These are phyloP conservation scores for Marmota monax DNA, from an alignment of 2,113 vertebrate genomes.

Conservation along the genomic window DNA sequence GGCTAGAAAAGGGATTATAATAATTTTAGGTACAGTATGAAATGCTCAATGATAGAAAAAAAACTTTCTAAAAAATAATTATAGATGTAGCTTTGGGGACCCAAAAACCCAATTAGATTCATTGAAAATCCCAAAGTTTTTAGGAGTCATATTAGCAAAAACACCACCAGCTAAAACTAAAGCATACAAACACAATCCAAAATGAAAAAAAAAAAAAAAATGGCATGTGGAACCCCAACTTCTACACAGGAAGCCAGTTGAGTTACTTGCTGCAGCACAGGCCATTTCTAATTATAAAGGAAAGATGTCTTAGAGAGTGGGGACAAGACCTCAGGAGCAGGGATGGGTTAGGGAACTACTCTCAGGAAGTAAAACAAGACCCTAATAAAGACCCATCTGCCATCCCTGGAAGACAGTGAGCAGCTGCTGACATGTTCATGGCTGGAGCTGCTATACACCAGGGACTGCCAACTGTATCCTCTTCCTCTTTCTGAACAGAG, in stretches of 20 bases:
- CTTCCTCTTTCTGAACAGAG: neutral
- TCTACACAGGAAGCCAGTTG: neutral
- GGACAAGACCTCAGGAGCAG: neutral
- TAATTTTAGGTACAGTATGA: neutral
- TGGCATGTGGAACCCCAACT: neutral
- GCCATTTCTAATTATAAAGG: neutral
- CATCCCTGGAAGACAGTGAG: neutral
- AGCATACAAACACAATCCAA: neutral
- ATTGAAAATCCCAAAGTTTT: neutral
- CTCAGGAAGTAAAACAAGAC: neutral
- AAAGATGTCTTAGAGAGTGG: neutral
- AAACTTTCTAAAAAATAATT: constrained; percentile 33
- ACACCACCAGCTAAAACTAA: neutral
- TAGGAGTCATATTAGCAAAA: constrained; percentile 2
- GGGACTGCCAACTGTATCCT: neutral
- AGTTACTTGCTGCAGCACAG: neutral
- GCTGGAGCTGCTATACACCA: neutral
- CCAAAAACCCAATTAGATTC: constrained; percentile 15
- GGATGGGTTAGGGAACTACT: neutral
- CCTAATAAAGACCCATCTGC: neutral
- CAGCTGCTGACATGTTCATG: neutral
- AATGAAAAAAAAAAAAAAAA: neutral
- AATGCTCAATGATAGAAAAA: neutral
- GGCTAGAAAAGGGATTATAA: neutral
- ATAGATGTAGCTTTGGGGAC: neutral